Evolutionary conservation across 2,888 invertebrate species (phyloP).

Genomic region (Tiphia femorata): DNA sequence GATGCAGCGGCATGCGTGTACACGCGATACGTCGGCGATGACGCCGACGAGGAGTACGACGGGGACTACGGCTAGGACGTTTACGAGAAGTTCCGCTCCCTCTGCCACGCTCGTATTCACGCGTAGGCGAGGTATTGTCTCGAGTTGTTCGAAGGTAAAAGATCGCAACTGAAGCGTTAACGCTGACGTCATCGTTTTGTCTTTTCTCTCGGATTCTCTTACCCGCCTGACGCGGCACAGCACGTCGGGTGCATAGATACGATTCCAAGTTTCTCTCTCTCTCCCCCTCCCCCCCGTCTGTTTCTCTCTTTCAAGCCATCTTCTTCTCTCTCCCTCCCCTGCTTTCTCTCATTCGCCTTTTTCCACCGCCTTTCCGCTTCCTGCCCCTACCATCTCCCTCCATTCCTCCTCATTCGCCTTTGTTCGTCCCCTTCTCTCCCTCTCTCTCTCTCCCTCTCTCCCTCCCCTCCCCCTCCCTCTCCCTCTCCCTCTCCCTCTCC

Average conservation of each 20-base stretch:
- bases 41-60: too few relatives aligned
- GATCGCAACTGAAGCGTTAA: slow-evolving; percentile 40
- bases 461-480: not conserved
- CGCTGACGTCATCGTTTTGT: slow-evolving; percentile 34
- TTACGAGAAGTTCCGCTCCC: slow-evolving; percentile 30
- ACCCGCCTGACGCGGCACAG: too few relatives aligned
- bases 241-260: too few relatives aligned
- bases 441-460: not conserved
- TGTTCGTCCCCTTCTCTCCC: not conserved
- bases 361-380: not conserved
- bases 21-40: slow-evolving; percentile 30
- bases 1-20: slow-evolving; percentile 7
- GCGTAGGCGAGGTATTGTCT: slow-evolving; percentile 45
- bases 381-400: not conserved
- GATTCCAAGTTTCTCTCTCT: slow-evolving; percentile 5
- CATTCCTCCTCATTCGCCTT: not conserved
- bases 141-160: slow-evolving; percentile 46
- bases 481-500: not conserved
- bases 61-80: slow-evolving; percentile 10
- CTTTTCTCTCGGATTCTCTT: too few relatives aligned
- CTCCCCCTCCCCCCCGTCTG: slow-evolving; percentile 1
- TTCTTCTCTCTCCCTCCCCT: not conserved
- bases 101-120: slow-evolving; percentile 45
- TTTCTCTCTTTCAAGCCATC: not conserved
- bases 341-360: not conserved